A percentile compares a stretch with the other conserved stretches of the same genome.
These are phyloP conservation scores for Propithecus perrieri DNA, from an alignment of 2,797 vertebrate genomes.

Conservation along the genomic window DNA sequence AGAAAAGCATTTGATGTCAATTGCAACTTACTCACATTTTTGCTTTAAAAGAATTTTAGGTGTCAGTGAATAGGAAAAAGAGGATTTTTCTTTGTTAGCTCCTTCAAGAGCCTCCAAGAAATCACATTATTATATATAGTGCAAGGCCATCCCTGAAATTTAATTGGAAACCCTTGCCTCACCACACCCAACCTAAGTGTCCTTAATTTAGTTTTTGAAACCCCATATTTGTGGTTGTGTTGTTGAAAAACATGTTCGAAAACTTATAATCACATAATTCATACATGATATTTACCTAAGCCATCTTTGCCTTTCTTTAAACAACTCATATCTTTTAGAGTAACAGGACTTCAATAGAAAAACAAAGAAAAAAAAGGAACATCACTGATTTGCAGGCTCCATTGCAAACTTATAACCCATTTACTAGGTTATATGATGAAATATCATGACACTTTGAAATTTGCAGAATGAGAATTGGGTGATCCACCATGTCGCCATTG, in stretches of 20 bases:
- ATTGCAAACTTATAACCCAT: neutral
- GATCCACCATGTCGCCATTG: neutral
- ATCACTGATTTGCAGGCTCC: neutral
- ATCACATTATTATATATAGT: neutral
- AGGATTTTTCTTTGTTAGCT: neutral
- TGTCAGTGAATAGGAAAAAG: conserved; percentile 19
- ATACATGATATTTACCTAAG: neutral
- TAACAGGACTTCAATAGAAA: neutral
- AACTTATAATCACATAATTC: conserved; percentile 21
- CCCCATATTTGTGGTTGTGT: conserved; percentile 9
- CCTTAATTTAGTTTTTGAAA: conserved; percentile 43
- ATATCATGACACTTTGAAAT: neutral
- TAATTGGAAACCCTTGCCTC: neutral
- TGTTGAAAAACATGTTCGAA: conserved; percentile 44
- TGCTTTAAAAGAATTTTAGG: conserved; percentile 1
- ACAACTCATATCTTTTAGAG: neutral
- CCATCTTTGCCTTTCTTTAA: conserved; percentile 37
- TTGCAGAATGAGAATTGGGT: neutral
- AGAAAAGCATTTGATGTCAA: neutral
- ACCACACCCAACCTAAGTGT: neutral
- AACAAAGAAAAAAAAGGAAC: neutral
- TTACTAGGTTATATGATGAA: neutral
- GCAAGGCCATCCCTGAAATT: neutral
- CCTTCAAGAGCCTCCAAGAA: neutral
- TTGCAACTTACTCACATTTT: neutral